Evolutionary conservation across 2,797 vertebrate genomes (phyloP), one percentile per base, ranked within the genome.

Genomic region (Nasua narica): DNA sequence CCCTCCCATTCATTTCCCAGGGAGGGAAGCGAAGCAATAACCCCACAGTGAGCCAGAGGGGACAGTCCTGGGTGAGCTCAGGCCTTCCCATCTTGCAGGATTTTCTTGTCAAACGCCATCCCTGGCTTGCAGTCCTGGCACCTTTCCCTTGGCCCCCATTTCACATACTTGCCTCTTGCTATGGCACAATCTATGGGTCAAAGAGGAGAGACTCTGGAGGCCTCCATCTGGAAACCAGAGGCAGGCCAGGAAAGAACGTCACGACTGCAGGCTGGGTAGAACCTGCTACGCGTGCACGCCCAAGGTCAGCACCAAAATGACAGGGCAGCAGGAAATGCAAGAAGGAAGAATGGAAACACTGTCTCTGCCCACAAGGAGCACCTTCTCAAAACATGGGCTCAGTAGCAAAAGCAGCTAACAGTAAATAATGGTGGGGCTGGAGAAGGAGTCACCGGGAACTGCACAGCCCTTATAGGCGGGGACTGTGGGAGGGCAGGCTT

Each of bases 381-480:
- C 15, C 25, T 50, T 54, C 29, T 56, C 23, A 32, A 54, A 79
- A 60, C 7, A 56, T 13, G 25, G 37, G 79, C 7, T 4, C 7
- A 32, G 54, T 21, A 60, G 56, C 25, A 40, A 78, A 21, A 50
- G 83, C 46, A 52, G 52, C 52, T 58, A 11, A 32, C 5, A 1
- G 13, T 32, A 52, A 84, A 60, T n/a, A 52, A 81, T 62, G 40
- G 32, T 67, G 18, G 40, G 0, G 19, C 25, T 0, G 0, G 25
- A 52, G 1, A 65, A 23, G 37, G 14, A 3, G 35, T 62, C 32
- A 2, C 18, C 5, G 19, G 3, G 5, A 14, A 37, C 29, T 0
- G 3, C 0, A 13, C 1, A 2, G 21, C 19, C 43, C 62, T 35
- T 58, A 58, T 13, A 9, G 14, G 67, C 15, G 5, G 58, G 52